Base-by-base conservation (phyloP, 2,888 invertebrate genomes). In the Drosophila pegasa region DNA sequence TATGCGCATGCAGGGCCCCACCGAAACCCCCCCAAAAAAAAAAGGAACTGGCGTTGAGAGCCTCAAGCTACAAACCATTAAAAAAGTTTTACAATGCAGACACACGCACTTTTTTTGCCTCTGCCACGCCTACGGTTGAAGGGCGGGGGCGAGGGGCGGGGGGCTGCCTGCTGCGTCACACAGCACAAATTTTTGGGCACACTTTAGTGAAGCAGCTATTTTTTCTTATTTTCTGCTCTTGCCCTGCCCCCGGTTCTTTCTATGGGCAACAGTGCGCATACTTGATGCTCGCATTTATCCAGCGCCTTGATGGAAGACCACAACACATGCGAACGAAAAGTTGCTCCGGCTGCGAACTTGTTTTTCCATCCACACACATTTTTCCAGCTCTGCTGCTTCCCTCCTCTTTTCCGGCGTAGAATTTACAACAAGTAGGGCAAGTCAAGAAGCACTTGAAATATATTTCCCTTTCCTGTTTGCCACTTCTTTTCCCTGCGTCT, bases 31-130 rank as follows among this genome's bases (percentile, higher is more conserved):
- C n/a, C n/a, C n/a, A n/a, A n/a, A n/a, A 37, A 31, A 16, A 58
- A 37, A 18, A 56, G 9, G 14, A 14, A 22, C 41, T 14, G 40
- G 40, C 40, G 40, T 40, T 22, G 20, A 25, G 25, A 58, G 56
- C 56, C 69, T 47, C 72, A 20, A 47, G 50, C 75, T 80, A 63
- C 60, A 61, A 43, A 80, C 90, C 89, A 90, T 90, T 90, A 90
- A 87, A 87, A 88, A 87, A 88, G 72, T 87, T 87, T 86, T 80
- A 84, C 84, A 84, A 86, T 86, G 88, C 88, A 86, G 86, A 86
- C 83, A 86, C 88, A 87, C 86, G 84, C 88, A 86, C 88, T 83
- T 87, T 25, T 35, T 33, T 14, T 62, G 65, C 65, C 59, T 50
- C 62, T 68, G 73, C 65, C 62, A 63, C 62, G 64, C 69, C 73